These are phyloP conservation scores for Sclerurus mexicanus DNA, from an alignment of 2,113 vertebrate genomes.

Conservation along the genomic window DNA sequence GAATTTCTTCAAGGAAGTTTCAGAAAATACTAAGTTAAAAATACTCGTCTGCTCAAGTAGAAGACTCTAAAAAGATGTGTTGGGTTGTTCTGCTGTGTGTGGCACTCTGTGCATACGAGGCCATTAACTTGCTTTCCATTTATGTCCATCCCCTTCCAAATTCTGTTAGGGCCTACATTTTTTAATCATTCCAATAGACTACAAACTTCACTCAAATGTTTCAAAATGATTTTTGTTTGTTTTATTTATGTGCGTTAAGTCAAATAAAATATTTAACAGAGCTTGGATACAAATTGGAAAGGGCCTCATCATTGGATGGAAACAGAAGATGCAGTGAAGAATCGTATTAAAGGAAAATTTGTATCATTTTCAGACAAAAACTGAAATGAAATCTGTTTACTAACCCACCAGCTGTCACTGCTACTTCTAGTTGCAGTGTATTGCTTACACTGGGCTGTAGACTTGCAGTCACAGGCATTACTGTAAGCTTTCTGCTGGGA, in stretches of 20 bases:
- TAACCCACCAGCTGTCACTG: slow-evolving; percentile 73
- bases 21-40: background rate
- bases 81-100: background rate
- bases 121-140: background rate
- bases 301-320: slow-evolving; percentile 43
- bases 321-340: slow-evolving; percentile 61
- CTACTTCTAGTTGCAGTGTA: slow-evolving; percentile 38
- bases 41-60: background rate
- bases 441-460: slow-evolving; percentile 8
- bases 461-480: slow-evolving; percentile 26
- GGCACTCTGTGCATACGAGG: fast-evolving
- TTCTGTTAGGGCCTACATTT: background rate
- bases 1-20: slow-evolving; percentile 11
- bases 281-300: slow-evolving; percentile 58
- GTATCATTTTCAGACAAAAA: slow-evolving; percentile 71
- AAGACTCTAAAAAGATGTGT: background rate
- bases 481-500: slow-evolving; percentile 5
- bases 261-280: slow-evolving; percentile 59
- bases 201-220: background rate
- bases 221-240: slow-evolving; percentile 44
- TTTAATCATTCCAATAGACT: background rate
- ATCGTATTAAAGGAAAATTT: slow-evolving; percentile 68
- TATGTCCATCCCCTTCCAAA: background rate
- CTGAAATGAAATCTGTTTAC: slow-evolving; percentile 73
- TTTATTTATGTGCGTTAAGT: slow-evolving; percentile 31